These are phyloP conservation scores for Diarsia mendica DNA, from an alignment of 2,888 invertebrate genomes.

Conservation along the genomic window DNA sequence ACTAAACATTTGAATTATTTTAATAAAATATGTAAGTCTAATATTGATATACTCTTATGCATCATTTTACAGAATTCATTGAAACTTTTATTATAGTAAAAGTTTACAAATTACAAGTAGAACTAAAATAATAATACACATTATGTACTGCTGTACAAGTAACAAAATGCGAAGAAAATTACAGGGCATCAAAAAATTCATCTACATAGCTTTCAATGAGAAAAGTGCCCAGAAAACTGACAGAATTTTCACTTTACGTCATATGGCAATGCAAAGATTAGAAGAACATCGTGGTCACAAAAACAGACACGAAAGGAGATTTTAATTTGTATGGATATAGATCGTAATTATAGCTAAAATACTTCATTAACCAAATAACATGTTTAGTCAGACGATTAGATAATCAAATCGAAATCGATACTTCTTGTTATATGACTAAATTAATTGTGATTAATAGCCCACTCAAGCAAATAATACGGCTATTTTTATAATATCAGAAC, in stretches of 20 bases:
- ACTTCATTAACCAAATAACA: conserved; percentile 43
- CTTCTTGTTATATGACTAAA: conserved; percentile 71
- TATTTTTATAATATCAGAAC: conserved; percentile 69
- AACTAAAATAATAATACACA: background rate
- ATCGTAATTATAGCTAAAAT: conserved; percentile 29
- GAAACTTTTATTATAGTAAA: background rate
- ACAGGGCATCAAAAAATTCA: background rate
- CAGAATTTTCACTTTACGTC: too few relatives aligned
- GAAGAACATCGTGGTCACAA: background rate
- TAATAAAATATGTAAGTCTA: background rate
- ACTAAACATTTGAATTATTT: background rate
- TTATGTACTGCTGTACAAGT: background rate
- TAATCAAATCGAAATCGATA: conserved; percentile 56
- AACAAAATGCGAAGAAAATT: background rate
- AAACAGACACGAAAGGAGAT: background rate
- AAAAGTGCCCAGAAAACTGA: too few relatives aligned
- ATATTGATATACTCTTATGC: background rate
- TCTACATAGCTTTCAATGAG: too few relatives aligned
- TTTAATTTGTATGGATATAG: background rate
- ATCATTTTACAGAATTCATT: background rate
- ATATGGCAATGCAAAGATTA: background rate
- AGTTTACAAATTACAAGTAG: background rate
- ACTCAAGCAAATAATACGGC: conserved; percentile 69
- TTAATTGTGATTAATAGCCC: conserved; percentile 74
- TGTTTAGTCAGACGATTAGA: conserved; percentile 56